These are phyloP conservation scores for Gymnobelideus leadbeateri DNA, from an alignment of 2,113 vertebrate species.

Conservation along the genomic window DNA sequence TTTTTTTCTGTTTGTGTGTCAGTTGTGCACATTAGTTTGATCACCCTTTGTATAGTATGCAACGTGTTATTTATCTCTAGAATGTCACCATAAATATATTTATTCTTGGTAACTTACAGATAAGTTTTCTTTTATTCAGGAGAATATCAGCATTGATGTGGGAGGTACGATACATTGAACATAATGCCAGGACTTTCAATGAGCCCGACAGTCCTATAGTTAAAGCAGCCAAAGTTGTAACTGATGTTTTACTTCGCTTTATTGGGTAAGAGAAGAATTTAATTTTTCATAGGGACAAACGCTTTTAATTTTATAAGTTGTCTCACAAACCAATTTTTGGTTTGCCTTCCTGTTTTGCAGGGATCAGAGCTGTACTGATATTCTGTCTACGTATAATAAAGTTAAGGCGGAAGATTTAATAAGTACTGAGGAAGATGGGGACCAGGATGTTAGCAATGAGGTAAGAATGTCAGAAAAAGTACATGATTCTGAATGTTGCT, in stretches of 20 bases:
- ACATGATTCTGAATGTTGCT: constrained; percentile 43
- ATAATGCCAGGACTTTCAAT: constrained; percentile 98
- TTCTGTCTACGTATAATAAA: constrained; percentile 93
- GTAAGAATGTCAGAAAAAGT: constrained; percentile 71
- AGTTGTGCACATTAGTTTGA: constrained; percentile 32
- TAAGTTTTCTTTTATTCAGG: constrained; percentile 81
- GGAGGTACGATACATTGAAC: constrained; percentile 98
- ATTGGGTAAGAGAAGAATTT: constrained; percentile 90
- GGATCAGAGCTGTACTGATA: constrained; percentile 95
- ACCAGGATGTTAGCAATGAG: constrained; percentile 68
- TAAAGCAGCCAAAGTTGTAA: constrained; percentile 96
- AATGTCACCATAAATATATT: constrained; percentile 41
- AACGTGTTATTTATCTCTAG: constrained; percentile 52
- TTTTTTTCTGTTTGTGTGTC: constrained; percentile 26
- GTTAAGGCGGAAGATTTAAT: constrained; percentile 92
- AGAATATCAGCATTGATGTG: constrained; percentile 99
- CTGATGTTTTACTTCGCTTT: constrained; percentile 94
- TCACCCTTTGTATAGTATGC: constrained; percentile 27
- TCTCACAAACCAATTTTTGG: constrained; percentile 52
- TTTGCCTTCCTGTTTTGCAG: constrained; percentile 83
- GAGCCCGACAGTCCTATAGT: constrained; percentile 98
- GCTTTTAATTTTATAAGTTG: constrained; percentile 27
- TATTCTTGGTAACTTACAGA: constrained; percentile 42
- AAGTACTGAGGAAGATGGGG: constrained; percentile 89
- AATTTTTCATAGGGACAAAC: background rate